These are phyloP conservation scores for Nomada flava DNA, from an alignment of 2,888 invertebrate species.

Conservation along the genomic window DNA sequence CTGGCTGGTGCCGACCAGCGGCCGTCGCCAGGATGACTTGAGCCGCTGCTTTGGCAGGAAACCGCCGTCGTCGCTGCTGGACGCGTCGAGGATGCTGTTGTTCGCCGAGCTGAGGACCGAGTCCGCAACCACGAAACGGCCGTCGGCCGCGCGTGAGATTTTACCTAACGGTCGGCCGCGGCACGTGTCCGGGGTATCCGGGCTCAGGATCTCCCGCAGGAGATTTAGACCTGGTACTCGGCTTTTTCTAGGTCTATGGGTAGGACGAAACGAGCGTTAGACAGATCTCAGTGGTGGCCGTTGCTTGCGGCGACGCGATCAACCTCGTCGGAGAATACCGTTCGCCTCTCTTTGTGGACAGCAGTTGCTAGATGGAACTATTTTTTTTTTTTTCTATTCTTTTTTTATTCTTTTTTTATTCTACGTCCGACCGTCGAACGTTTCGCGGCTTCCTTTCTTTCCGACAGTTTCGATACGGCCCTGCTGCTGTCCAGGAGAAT, in stretches of 20 bases:
- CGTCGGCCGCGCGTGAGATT: constrained; percentile 91
- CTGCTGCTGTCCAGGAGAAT: not conserved
- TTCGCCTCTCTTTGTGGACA: not conserved
- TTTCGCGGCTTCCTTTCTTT: not conserved
- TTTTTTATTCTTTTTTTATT: too few relatives aligned
- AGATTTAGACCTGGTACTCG: constrained; percentile 96
- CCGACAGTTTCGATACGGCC: not conserved
- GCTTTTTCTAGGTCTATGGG: constrained; percentile 94
- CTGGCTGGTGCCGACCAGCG: constrained; percentile 88
- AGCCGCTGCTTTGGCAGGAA: constrained; percentile 87
- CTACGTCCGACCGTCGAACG: not conserved
- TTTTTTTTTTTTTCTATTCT: too few relatives aligned
- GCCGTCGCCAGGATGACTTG: constrained; percentile 82
- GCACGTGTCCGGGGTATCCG: constrained; percentile 81
- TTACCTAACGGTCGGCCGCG: constrained; percentile 86
- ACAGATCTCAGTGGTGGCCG: constrained; percentile 50
- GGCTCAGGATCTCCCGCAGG: constrained; percentile 87
- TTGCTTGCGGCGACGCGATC: constrained; percentile 41
- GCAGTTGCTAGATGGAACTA: too few relatives aligned
- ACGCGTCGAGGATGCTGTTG: constrained; percentile 87
- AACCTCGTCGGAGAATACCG: constrained; percentile 36
- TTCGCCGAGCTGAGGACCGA: constrained; percentile 85
- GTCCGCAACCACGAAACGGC: constrained; percentile 89
- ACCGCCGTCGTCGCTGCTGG: constrained; percentile 93
- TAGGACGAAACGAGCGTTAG: constrained; percentile 74